Evolutionary conservation across 2,888 invertebrate genomes (phyloP), one percentile per base, ranked within the genome.

Genomic region (Polyploca ridens): DNA sequence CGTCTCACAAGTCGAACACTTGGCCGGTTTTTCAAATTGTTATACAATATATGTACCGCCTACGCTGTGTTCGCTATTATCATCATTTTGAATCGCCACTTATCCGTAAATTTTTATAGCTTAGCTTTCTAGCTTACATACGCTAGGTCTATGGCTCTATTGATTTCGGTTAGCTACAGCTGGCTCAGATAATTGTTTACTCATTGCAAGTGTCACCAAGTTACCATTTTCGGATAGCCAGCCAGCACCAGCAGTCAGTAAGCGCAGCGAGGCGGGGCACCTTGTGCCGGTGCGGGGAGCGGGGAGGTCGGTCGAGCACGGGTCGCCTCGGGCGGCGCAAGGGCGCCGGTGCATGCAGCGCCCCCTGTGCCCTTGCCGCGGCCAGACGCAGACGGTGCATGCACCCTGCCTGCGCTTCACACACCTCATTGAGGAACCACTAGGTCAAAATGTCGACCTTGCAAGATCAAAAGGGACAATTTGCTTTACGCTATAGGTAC

Each of bases 331-430:
- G 81, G 66, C 63, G 68, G 70, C 70, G 77, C 78, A 80, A 81
- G 85, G 85, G 82, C 81, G 82, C 54, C 54, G 54, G 54, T 54
- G 54, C 19, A 54, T 74, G 83, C 83, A 79, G 78, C 79, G 86
- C 10, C 77, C 83, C 83, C 73, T 71, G 73, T 78, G 88, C 86
- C 88, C 89, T 88, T 90, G 89, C 81, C 7, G 16, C 77, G 70
- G 73, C 77, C 84, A 82, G 82, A 82, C 89, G 85, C 84, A 82
- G 82, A 82, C 89, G 85, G 88, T 87, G 87, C 86, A 88, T 89
- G 85, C 86, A 89, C 91, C 87, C 89, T 85, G 84, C 80, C 78
- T 76, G 70, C 54, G 54, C 54, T 54, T 54, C 54, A 66, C 67
- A 66, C 69, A 70, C 68, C 61, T 62, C 54, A 54, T 54, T 10